Percentiles rank a stretch among this genome's conserved stretches.
Evolutionary conservation across 2,113 vertebrate species (phyloP).

Genomic region (Melanerpes formicivorus): DNA sequence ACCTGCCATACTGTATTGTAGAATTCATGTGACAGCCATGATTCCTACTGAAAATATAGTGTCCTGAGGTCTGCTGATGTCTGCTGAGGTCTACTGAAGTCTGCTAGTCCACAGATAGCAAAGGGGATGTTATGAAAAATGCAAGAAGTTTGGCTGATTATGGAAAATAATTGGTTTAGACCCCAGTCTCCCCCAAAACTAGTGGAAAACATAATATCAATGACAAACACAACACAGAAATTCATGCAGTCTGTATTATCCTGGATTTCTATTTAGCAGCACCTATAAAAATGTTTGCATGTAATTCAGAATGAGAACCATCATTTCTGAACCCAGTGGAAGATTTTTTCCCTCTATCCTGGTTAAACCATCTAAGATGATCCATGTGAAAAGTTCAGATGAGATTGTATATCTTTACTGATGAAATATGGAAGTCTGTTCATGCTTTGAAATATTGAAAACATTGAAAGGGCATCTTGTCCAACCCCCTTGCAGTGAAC

Average conservation of each 20-base stretch:
- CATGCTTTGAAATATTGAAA: not conserved
- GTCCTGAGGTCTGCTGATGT: not conserved
- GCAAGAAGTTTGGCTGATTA: not conserved
- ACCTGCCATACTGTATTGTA: not conserved
- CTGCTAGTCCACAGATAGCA: not conserved
- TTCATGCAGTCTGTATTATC: not conserved
- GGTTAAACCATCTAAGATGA: not conserved
- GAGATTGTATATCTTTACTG: not conserved
- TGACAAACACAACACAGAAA: not conserved
- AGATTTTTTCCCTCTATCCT: not conserved
- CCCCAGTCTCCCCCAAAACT: not conserved
- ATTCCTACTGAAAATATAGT: not conserved
- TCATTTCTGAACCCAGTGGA: not conserved
- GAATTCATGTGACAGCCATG: not conserved
- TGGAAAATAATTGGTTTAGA: not conserved
- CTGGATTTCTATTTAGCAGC: not conserved
- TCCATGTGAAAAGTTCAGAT: not conserved
- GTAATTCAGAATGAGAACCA: not conserved
- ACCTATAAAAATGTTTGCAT: not conserved
- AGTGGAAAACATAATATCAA: not conserved
- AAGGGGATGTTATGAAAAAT: not conserved
- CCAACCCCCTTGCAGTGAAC: no score
- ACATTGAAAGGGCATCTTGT: accelerated
- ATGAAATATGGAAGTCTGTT: not conserved
- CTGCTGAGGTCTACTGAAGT: no score